Evolutionary conservation across 1,140 invertebrate genomes (phyloP).

Genomic region (Drosophila rufa): DNA sequence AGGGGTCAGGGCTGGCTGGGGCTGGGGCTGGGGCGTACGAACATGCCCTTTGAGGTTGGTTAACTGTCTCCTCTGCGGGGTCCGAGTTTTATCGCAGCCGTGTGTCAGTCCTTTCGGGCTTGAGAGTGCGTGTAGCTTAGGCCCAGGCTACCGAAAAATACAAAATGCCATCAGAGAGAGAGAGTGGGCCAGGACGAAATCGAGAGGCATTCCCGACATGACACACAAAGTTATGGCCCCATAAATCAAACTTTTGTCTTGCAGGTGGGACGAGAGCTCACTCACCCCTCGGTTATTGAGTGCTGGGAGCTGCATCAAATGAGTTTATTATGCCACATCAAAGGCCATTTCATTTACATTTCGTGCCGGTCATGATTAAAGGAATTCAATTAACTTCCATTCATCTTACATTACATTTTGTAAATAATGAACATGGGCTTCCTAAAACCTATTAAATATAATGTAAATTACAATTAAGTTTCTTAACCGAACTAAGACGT

Average conservation of each 20-base stretch:
- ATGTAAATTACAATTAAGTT: background rate
- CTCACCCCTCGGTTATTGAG: constrained; percentile 7
- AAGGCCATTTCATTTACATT: constrained; percentile 31
- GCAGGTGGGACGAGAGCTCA: constrained; percentile 31
- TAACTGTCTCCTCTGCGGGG: constrained; percentile 62
- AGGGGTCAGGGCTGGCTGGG: constrained; percentile 11
- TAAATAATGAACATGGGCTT: no score
- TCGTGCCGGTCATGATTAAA: constrained; percentile 2
- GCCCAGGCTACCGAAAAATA: constrained; percentile 36
- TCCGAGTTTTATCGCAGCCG: constrained; percentile 67
- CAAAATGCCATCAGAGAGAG: constrained; percentile 21
- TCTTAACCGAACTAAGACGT: no score
- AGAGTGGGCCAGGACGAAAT: constrained; percentile 16
- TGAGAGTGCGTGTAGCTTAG: constrained; percentile 46
- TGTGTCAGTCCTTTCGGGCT: constrained; percentile 55
- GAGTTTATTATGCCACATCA: constrained; percentile 57
- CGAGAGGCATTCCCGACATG: constrained; percentile 41
- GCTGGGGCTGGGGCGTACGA: constrained; percentile 11
- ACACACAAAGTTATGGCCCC: constrained; percentile 58
- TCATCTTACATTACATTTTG: background rate
- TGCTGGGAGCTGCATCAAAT: constrained; percentile 34
- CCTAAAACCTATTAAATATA: background rate
- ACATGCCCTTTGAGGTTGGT: constrained; percentile 68
- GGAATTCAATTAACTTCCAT: background rate
- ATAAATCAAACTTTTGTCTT: constrained; percentile 65